Percentiles rank a stretch among this genome's conserved stretches.
These are phyloP conservation scores for Dendrocincla tyrannina DNA, from an alignment of 2,797 vertebrate genomes.

Conservation along the genomic window DNA sequence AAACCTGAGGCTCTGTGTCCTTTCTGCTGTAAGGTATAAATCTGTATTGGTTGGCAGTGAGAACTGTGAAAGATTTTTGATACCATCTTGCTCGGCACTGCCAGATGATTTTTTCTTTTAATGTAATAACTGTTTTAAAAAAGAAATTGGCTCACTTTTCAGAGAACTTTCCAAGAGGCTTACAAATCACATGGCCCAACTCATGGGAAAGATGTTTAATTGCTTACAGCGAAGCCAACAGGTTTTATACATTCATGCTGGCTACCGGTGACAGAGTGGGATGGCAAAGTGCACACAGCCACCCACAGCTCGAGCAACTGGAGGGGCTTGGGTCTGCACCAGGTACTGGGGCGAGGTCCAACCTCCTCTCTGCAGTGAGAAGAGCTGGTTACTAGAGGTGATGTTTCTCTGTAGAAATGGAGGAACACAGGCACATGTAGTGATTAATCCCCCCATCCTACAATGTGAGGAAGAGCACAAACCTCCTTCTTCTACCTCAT, in stretches of 20 bases:
- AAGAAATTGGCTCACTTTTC: not conserved
- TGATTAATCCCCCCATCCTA: not conserved
- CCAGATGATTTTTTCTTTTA: not conserved
- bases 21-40: not conserved
- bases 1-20: not conserved
- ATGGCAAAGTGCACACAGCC: not conserved
- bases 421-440: not conserved
- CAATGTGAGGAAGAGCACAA: not conserved
- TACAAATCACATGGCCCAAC: not conserved
- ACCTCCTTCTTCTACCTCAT: not conserved
- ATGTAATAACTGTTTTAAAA: not conserved
- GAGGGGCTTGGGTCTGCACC: not conserved
- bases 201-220: not conserved
- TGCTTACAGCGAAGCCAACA: not conserved
- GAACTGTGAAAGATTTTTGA: not conserved
- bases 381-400: not conserved
- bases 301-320: not conserved
- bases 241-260: not conserved
- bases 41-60: not conserved
- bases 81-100: not conserved
- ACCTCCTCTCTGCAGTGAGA: not conserved
- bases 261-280: not conserved
- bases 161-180: not conserved
- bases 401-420: not conserved
- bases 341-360: fast-evolving